Conservation (phyloP, 2,888 invertebrate species). For the Pollenia angustigena region DNA sequence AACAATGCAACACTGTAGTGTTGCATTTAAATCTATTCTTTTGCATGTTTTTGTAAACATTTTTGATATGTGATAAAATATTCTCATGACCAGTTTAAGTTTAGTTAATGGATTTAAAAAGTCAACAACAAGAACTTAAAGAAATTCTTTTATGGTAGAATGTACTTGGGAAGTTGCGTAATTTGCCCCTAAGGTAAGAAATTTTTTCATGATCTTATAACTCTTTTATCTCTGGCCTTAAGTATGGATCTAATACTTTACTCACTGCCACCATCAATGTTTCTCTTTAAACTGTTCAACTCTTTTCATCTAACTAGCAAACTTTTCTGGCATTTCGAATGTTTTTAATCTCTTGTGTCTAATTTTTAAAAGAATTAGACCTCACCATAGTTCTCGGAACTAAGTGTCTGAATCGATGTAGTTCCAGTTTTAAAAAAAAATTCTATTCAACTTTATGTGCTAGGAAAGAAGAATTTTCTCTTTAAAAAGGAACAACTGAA, state of each 20-base stretch:
- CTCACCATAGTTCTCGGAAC: constrained; percentile 41
- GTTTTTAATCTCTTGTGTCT: constrained; percentile 32
- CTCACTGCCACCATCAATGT: too few relatives aligned
- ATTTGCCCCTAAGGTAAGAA: too few relatives aligned
- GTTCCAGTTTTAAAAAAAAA: constrained; percentile 14
- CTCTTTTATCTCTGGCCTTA: too few relatives aligned
- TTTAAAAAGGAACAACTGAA: constrained; percentile 17
- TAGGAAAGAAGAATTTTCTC: constrained; percentile 37
- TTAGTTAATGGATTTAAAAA: background rate
- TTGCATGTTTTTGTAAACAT: background rate
- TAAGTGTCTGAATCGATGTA: background rate
- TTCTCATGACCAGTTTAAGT: background rate
- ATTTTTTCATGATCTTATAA: too few relatives aligned
- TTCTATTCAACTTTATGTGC: background rate
- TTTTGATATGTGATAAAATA: too few relatives aligned
- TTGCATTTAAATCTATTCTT: constrained; percentile 3
- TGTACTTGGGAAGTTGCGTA: too few relatives aligned
- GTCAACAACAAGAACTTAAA: too few relatives aligned
- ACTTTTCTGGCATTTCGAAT: background rate
- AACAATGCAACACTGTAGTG: background rate
- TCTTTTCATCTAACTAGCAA: too few relatives aligned
- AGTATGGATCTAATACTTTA: too few relatives aligned
- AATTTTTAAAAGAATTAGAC: constrained; percentile 38
- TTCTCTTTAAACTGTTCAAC: too few relatives aligned
- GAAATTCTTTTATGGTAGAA: too few relatives aligned